These are phyloP conservation scores for Heliconius himera DNA, from an alignment of 1,140 invertebrate species.

Conservation along the genomic window DNA sequence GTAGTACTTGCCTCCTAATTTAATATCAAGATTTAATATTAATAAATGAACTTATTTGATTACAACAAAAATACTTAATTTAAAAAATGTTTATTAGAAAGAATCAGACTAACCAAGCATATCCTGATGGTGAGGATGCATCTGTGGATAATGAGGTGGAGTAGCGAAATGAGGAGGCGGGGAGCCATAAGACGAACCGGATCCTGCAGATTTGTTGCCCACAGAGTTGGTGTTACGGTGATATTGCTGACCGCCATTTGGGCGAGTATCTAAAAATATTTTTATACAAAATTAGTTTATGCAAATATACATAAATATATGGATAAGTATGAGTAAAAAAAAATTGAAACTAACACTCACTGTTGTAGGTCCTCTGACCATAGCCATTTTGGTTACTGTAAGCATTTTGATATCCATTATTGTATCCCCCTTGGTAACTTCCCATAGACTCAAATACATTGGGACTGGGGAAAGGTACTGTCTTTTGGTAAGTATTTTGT, in stretches of 20 bases:
- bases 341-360: slow-evolving; percentile 41
- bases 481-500: slow-evolving; percentile 74
- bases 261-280: slow-evolving; percentile 53
- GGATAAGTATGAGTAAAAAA: background rate
- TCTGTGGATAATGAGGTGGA: slow-evolving; percentile 69
- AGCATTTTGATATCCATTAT: slow-evolving; percentile 75
- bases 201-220: slow-evolving; percentile 67
- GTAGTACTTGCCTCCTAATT: slow-evolving; percentile 75
- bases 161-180: slow-evolving; percentile 73
- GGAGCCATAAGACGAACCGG: slow-evolving; percentile 72
- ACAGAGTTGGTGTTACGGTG: slow-evolving; percentile 61
- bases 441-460: slow-evolving; percentile 77
- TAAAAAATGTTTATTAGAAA: background rate
- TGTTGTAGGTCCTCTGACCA: slow-evolving; percentile 71
- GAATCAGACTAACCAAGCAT: slow-evolving; percentile 64
- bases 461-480: slow-evolving; percentile 73
- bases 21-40: slow-evolving; percentile 34
- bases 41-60: background rate
- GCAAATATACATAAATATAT: background rate
- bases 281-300: background rate
- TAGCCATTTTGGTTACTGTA: slow-evolving; percentile 76
- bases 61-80: background rate
- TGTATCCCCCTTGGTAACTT: slow-evolving; percentile 77
- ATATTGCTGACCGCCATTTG: slow-evolving; percentile 66
- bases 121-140: slow-evolving; percentile 74